Evolutionary conservation across 2,113 vertebrate genomes (phyloP), one percentile per base, ranked within the genome.

Genomic region (Dendropsophus ebraccatus): DNA sequence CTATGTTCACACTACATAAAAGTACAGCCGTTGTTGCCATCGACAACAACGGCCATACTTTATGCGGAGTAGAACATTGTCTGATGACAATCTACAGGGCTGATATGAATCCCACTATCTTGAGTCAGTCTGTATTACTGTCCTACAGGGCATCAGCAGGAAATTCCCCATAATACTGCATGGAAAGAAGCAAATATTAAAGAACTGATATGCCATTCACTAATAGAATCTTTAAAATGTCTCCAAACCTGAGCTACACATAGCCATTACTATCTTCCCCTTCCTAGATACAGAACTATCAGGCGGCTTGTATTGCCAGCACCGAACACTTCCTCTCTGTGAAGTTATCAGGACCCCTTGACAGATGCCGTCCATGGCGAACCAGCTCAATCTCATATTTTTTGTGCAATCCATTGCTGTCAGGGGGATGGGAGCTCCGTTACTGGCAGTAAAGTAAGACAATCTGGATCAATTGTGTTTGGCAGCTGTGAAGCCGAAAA

Each of bases 381-480:
- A 49, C 25, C 25, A 41, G 37, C 37, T 25, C 32, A 45, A 54
- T 21, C 77, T 80, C 54, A 41, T 80, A 62, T 41, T 45, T 76
- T 30, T 10, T 52, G 25, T 50, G 45, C 73, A 80, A 37, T 60
- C 77, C 56, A 62, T 28, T 62, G 23, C 23, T 60, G 54, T 60
- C 32, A 80, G n/a, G 49, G 49, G 75, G 75, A 54, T 54, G 49
- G 75, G 75, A 47, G 50, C 54, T 60, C 52, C 16, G 28, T 37
- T 60, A 25, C 54, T 60, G 73, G 73, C 41, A 50, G 56, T 45
- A 60, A 80, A 60, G 28, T 56, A 37, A 60, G 23, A 60, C 37
- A 80, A 60, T 80, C 32, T 80, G 54, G 56, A 80, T 62, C 77
- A 80, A 80, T 80, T 80, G 77, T 62, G 54, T 80, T 60, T 80